These are phyloP conservation scores for Eleutherodactylus coqui DNA, from an alignment of 2,797 vertebrate genomes.

Conservation along the genomic window DNA sequence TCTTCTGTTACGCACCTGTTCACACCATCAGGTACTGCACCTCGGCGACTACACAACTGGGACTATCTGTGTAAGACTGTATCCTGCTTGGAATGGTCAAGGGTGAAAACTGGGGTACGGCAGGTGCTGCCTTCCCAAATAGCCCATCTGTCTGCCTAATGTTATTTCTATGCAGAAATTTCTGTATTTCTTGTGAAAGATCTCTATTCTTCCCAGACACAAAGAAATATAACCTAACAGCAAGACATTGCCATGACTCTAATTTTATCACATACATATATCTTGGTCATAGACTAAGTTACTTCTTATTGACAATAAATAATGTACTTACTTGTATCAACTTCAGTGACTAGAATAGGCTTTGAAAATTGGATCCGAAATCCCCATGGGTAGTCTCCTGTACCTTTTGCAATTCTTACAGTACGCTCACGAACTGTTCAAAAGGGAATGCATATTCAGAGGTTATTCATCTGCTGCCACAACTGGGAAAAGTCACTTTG, in stretches of 20 bases:
- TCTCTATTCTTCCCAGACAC: background rate
- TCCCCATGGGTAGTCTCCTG: constrained; percentile 90
- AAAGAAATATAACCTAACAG: background rate
- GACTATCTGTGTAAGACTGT: too few species aligned
- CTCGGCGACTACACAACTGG: too few species aligned
- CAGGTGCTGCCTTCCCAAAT: too few species aligned
- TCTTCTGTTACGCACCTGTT: too few species aligned
- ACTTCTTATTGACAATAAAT: constrained; percentile 57
- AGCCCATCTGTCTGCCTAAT: too few species aligned
- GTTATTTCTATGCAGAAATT: background rate
- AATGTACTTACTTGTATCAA: constrained; percentile 88
- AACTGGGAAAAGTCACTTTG: constrained; percentile 23
- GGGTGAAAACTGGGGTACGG: too few species aligned
- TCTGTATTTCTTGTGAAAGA: background rate
- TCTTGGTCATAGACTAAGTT: background rate
- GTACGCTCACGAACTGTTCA: constrained; percentile 87
- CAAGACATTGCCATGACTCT: background rate
- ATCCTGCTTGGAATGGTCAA: too few species aligned
- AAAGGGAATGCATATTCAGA: constrained; percentile 51
- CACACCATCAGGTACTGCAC: too few species aligned
- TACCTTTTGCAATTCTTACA: constrained; percentile 84
- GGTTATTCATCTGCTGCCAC: constrained; percentile 42
- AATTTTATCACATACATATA: background rate
- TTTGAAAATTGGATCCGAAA: constrained; percentile 94
- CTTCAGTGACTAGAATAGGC: constrained; percentile 91